Percentiles rank a stretch among this genome's conserved stretches.
phyloP scores from a whole-genome alignment of 2,888 invertebrate genomes.

The Hydriomena furcata region DNA sequence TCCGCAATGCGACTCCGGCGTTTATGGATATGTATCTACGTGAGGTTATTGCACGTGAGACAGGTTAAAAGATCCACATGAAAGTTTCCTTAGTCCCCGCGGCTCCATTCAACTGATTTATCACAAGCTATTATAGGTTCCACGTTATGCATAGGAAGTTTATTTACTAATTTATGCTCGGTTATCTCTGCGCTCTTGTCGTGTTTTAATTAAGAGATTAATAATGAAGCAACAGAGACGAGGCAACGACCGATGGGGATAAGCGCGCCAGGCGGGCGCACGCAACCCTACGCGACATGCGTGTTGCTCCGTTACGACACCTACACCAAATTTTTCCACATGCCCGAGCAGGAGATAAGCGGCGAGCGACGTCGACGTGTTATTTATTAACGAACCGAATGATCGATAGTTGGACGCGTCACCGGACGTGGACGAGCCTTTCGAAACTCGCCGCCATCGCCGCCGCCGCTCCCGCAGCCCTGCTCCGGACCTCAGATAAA shows the following conservation, averaged over 20 bases:
- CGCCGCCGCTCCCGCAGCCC: slow-evolving; percentile 47
- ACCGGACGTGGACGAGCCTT: slow-evolving; percentile 79
- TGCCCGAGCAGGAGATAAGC: slow-evolving; percentile 82
- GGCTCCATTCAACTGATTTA: slow-evolving; percentile 24
- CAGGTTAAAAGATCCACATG: slow-evolving; percentile 54
- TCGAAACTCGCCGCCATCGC: slow-evolving; percentile 70
- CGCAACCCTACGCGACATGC: slow-evolving; percentile 75
- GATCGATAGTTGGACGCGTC: slow-evolving; percentile 83
- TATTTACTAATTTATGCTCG: slow-evolving; percentile 23
- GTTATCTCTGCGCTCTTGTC: slow-evolving; percentile 20
- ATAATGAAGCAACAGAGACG: slow-evolving; percentile 59
- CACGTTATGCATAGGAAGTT: slow-evolving; percentile 13
- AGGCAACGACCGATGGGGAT: slow-evolving; percentile 69
- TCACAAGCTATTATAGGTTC: slow-evolving; percentile 15
- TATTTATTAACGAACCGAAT: slow-evolving; percentile 84
- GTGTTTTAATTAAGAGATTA: slow-evolving; percentile 70
- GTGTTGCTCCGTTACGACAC: slow-evolving; percentile 81
- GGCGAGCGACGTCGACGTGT: slow-evolving; percentile 78
- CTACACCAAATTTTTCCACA: slow-evolving; percentile 83
- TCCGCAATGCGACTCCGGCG: slow-evolving; percentile 54
- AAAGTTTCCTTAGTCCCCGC: slow-evolving; percentile 51
- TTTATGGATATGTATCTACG: slow-evolving; percentile 62
- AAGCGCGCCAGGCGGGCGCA: slow-evolving; percentile 67
- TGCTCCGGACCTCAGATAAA: slow-evolving; percentile 55
- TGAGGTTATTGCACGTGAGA: slow-evolving; percentile 64